Percentiles rank a stretch among this genome's conserved stretches.
Evolutionary conservation across 1,140 invertebrate species (phyloP).

Genomic region (Chironomus striatipennis): DNA sequence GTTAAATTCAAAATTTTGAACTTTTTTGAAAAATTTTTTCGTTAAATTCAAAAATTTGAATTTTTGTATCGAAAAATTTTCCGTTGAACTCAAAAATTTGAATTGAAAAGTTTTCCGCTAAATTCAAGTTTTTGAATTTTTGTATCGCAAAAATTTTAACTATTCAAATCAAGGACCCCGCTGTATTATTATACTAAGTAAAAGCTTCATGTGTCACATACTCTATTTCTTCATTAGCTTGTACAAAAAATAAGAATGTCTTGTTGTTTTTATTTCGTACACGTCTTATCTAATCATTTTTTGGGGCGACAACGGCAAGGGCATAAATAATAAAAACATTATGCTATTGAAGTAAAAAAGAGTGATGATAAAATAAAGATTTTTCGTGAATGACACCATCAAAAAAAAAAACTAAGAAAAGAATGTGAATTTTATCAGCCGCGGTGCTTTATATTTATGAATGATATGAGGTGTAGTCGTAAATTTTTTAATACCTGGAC

Average conservation of each 20-base stretch:
- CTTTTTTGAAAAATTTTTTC: too few species aligned
- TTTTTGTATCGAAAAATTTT: too few species aligned
- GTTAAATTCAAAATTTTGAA: too few species aligned
- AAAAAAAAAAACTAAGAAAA: background rate
- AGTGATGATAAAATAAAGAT: background rate
- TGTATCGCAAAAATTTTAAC: too few species aligned
- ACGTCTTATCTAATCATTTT: conserved; percentile 6
- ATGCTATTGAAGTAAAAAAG: background rate
- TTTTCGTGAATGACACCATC: background rate
- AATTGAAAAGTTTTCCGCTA: too few species aligned
- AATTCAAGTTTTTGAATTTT: too few species aligned
- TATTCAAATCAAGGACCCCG: too few species aligned
- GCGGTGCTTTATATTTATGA: too few species aligned
- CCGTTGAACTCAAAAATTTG: too few species aligned
- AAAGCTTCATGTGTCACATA: background rate
- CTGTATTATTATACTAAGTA: background rate
- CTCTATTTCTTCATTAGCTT: background rate
- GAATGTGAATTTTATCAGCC: background rate
- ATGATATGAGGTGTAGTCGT: background rate
- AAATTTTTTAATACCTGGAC: background rate
- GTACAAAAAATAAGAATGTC: too few species aligned
- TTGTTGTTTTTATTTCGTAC: background rate
- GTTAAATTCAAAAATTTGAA: too few species aligned
- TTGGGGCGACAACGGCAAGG: background rate
- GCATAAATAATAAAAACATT: conserved; percentile 5